phyloP scores from a whole-genome alignment of 2,113 vertebrate species.

The Campylomormyrus tamandua region DNA sequence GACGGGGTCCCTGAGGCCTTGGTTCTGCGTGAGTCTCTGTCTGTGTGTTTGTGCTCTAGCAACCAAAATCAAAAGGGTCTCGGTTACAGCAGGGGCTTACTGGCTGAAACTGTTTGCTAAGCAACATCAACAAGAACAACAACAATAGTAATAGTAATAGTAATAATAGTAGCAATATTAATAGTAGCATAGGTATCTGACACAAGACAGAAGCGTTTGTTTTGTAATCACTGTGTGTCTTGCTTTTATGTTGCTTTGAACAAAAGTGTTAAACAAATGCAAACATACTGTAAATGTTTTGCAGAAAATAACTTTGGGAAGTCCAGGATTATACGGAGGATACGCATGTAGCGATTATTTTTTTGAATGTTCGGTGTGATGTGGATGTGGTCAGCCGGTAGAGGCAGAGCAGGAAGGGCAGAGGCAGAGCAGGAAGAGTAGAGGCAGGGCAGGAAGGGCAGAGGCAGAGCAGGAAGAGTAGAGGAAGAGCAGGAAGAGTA shows the following conservation, averaged over 20 bases:
- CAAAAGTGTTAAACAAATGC: background rate
- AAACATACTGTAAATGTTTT: background rate
- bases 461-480: background rate
- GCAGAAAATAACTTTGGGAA: background rate
- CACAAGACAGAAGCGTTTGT: background rate
- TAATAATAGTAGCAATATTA: background rate
- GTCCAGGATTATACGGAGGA: background rate
- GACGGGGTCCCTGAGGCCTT: background rate
- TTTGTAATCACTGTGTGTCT: background rate
- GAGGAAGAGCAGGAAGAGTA: background rate
- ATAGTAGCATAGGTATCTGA: background rate
- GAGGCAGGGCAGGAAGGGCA: background rate
- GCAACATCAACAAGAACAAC: background rate
- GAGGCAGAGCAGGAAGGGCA: background rate
- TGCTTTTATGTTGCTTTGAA: background rate
- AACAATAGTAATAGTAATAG: background rate
- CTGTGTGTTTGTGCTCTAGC: conserved; percentile 6
- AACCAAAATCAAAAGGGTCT: background rate
- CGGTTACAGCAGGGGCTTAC: background rate
- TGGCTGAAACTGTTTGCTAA: background rate
- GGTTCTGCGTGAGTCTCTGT: background rate
- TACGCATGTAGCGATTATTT: background rate
- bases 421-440: background rate
- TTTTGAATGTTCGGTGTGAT: background rate
- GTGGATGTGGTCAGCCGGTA: background rate